phyloP scores from a whole-genome alignment of 2,888 invertebrate species.

The Galeruca laticollis region DNA sequence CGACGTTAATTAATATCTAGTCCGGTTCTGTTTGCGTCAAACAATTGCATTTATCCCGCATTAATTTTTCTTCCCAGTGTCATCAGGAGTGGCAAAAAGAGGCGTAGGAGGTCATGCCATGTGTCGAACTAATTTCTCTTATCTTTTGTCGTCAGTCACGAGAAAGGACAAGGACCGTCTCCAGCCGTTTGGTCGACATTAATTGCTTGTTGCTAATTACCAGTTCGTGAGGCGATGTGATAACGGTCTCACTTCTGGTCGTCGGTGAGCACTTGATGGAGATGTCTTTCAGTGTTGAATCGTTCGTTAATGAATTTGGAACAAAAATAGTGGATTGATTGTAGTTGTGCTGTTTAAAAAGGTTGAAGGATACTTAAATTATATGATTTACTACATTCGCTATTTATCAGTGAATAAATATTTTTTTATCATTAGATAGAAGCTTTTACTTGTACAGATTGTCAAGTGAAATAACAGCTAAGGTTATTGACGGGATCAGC shows the following conservation, averaged over 20 bases:
- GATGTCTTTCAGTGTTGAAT: neutral
- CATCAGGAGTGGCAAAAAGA: conserved; percentile 36
- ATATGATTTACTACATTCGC: neutral
- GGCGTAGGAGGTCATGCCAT: conserved; percentile 38
- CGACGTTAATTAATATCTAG: neutral
- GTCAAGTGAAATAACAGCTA: too few relatives aligned
- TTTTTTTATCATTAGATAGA: too few relatives aligned
- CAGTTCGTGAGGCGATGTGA: conserved; percentile 31
- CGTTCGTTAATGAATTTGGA: neutral
- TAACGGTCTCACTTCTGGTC: conserved; percentile 18
- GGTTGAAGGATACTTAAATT: too few relatives aligned
- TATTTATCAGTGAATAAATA: too few relatives aligned
- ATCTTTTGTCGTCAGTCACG: conserved; percentile 42
- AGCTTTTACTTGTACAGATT: too few relatives aligned
- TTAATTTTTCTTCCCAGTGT: conserved; percentile 26
- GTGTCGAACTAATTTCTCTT: conserved; percentile 42
- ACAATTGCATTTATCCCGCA: conserved; percentile 20
- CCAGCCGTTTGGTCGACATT: conserved; percentile 24
- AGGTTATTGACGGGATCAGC: too few relatives aligned
- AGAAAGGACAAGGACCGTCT: conserved; percentile 28
- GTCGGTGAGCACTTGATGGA: conserved; percentile 22
- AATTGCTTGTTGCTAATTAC: conserved; percentile 32
- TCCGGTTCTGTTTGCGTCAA: conserved; percentile 23
- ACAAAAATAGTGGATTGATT: neutral
- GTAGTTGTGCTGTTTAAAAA: neutral